Evolutionary conservation across 2,113 vertebrate genomes (phyloP).

Genomic region (Coreoperca whiteheadi): DNA sequence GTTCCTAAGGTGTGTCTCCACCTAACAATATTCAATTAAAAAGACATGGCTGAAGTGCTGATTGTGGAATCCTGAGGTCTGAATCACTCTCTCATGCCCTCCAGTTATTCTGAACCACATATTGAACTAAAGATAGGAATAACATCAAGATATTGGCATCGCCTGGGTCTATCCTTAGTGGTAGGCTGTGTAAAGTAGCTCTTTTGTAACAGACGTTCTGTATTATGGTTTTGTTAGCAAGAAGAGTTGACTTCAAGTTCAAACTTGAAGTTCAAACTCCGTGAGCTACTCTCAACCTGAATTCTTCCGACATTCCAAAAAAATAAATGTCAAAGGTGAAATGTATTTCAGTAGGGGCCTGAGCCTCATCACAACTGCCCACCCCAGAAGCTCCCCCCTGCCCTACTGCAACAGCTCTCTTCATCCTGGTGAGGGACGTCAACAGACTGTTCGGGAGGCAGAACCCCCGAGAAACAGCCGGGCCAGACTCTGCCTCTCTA

Average conservation of each 20-base stretch:
- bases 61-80: slow-evolving; percentile 29
- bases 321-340: slow-evolving; percentile 14
- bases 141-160: slow-evolving; percentile 17
- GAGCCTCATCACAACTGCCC: too few relatives aligned
- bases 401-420: too few relatives aligned
- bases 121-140: background rate
- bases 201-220: slow-evolving; percentile 8
- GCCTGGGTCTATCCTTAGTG: background rate
- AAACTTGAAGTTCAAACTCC: slow-evolving; percentile 31
- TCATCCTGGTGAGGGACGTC: too few relatives aligned
- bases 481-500: too few relatives aligned
- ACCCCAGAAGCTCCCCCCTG: too few relatives aligned
- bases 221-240: background rate
- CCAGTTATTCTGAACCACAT: slow-evolving; percentile 19
- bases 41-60: background rate
- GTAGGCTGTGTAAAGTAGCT: slow-evolving; percentile 16
- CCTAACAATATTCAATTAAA: slow-evolving; percentile 21
- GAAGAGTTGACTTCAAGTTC: slow-evolving; percentile 27
- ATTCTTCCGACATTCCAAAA: background rate
- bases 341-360: too few relatives aligned
- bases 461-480: too few relatives aligned
- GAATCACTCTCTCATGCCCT: slow-evolving; percentile 26
- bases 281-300: background rate
- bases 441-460: too few relatives aligned
- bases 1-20: slow-evolving; percentile 24